phyloP scores from a whole-genome alignment of 2,113 vertebrate species.

The Phalacrocorax pelagicus region DNA sequence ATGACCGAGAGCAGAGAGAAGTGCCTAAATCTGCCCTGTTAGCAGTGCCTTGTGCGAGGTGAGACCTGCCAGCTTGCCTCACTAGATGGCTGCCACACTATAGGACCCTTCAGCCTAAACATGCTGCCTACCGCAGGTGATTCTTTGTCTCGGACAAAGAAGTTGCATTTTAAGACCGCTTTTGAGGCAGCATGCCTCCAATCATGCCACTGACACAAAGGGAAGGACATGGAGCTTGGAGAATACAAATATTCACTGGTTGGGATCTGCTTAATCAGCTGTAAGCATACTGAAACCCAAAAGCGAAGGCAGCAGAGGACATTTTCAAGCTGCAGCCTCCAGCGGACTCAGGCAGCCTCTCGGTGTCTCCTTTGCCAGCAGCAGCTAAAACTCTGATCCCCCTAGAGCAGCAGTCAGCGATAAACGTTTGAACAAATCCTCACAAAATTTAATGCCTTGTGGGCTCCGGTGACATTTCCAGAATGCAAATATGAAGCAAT shows the following conservation, averaged over 20 bases:
- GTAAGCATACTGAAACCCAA: not conserved
- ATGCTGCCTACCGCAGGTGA: not conserved
- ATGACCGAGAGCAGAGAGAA: not conserved
- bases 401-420: not conserved
- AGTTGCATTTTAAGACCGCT: not conserved
- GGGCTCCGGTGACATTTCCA: not conserved
- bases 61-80: not conserved
- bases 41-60: not conserved
- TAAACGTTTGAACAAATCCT: slow-evolving; percentile 7
- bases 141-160: not conserved
- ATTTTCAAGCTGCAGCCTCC: not conserved
- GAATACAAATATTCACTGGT: not conserved
- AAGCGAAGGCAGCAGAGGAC: not conserved
- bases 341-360: not conserved
- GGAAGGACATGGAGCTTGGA: not conserved
- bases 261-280: not conserved
- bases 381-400: not conserved
- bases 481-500: not conserved
- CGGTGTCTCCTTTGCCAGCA: not conserved
- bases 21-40: not conserved
- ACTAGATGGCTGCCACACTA: accelerated
- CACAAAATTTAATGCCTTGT: not conserved
- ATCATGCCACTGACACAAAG: not conserved
- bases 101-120: not conserved
- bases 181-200: not conserved